Evolutionary conservation across 2,888 invertebrate genomes (phyloP), one percentile per base, ranked within the genome.

Genomic region (Eupelmus urozonus): DNA sequence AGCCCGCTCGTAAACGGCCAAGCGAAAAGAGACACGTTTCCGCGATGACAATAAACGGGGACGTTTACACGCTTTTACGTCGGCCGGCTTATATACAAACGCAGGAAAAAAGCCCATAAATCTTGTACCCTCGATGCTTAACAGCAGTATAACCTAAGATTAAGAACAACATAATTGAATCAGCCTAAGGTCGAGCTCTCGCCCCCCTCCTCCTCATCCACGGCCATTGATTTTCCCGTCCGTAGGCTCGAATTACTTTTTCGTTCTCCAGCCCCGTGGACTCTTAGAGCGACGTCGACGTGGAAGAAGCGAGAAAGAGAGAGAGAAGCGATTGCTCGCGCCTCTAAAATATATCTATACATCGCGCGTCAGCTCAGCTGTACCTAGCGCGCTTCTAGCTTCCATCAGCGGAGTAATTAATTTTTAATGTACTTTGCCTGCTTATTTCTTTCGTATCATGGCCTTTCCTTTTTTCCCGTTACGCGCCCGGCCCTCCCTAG

Each of bases 391-490:
- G 86, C 88, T 88, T 87, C 89, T 88, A 88, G 88, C 86, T 88
- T 88, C 88, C 89, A 89, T 89, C 89, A 89, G 87, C 88, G 85
- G 86, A 88, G 89, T 89, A 89, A 89, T 89, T 89, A 89, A 89
- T 89, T 89, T 89, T 89, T 89, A 89, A 89, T 89, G 88, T 88
- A 89, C 88, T 89, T 89, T 89, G 86, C 88, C 87, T 87, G 89
- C 88, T 89, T 88, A 88, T 89, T 89, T 89, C 88, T 89, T 89
- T 89, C 88, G 87, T 88, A 89, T 89, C 88, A 87, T 85, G 85
- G 86, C 85, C 77, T 82, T 82, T 84, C 82, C 83, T 85, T 85
- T 85, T 85, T 85, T 86, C 83, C 82, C 53, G 40, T 51, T 40
- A 4, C n/a, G n/a, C n/a, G n/a, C n/a, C n/a, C n/a, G n/a, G n/a